Conservation (phyloP, 64 coral and sea anemone species). For the Astreopora myriophthalma region DNA sequence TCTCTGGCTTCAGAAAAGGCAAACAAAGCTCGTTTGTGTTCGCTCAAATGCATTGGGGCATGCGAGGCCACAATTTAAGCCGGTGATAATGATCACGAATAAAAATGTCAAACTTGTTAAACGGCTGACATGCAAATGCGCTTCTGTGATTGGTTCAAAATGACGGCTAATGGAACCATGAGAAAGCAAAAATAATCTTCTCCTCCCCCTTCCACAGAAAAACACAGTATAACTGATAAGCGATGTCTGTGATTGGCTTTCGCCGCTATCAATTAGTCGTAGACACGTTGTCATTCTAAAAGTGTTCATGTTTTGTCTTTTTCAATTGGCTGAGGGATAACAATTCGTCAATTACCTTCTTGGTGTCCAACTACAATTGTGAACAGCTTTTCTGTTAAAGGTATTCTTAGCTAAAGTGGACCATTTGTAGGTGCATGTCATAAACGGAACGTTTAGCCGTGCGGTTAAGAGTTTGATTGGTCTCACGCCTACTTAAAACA, state of each 20-base stretch:
- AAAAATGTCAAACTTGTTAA: slow-evolving; percentile 99
- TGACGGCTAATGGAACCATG: slow-evolving; percentile 90
- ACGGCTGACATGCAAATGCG: slow-evolving; percentile 88
- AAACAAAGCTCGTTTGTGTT: slow-evolving; percentile 97
- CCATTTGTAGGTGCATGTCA: slow-evolving; percentile 70
- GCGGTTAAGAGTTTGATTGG: slow-evolving; percentile 44
- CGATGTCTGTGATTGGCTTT: slow-evolving; percentile 81
- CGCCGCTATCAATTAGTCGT: slow-evolving; percentile 89
- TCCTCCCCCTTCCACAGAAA: slow-evolving; percentile 96
- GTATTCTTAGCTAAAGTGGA: slow-evolving; percentile 74
- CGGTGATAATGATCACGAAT: slow-evolving; percentile 99
- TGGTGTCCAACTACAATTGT: slow-evolving; percentile 84
- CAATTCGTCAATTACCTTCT: slow-evolving; percentile 92
- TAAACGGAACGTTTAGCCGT: slow-evolving; percentile 39
- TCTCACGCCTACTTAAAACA: slow-evolving; percentile 42
- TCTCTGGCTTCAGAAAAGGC: slow-evolving; percentile 90
- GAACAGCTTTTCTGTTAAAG: slow-evolving; percentile 76
- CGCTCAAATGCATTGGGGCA: slow-evolving; percentile 79
- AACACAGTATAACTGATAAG: slow-evolving; percentile 94
- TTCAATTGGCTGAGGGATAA: slow-evolving; percentile 88
- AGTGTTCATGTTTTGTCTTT: slow-evolving; percentile 87
- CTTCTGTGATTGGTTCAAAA: slow-evolving; percentile 76
- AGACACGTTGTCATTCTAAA: slow-evolving; percentile 98
- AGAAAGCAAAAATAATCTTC: slow-evolving; percentile 89
- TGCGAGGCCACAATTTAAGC: slow-evolving; percentile 99